Evolutionary conservation across 2,797 vertebrate genomes (phyloP), one percentile per base, ranked within the genome.

Genomic region (Anguilla pacifica): DNA sequence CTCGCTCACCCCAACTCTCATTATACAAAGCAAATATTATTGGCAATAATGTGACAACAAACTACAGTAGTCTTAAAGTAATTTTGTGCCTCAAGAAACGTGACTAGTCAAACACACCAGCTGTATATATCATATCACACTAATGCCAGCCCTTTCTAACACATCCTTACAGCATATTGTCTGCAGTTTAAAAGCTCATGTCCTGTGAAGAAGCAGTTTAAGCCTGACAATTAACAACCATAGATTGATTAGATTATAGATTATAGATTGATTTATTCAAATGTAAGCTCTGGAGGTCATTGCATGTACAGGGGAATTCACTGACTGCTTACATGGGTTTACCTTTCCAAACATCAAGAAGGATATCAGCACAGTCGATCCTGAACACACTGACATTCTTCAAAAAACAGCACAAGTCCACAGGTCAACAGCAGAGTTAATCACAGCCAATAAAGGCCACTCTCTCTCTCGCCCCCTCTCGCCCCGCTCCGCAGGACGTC

Each of bases 391-490:
- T 55, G 53, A 61, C 43, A 28, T 9, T 57, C n/a, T 28, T 43
- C 49, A 35, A 77, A 74, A 87, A 87, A 87, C 84, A 49, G n/a
- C 87, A 67, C 74, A 13, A 46, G 70, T 87, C 82, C 49, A 87
- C 82, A 43, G 87, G 83, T 87, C 87, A 31, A 84, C 57, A 87
- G 35, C 28, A 51, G 17, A 87, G 87, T 87, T 87, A 87, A 87
- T 87, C 72, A 87, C 55, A 87, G 22, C 83, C 83, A 86, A 74
- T 53, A 84, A 84, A 82, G 87, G 46, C 43, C 77, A n/a, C 81
- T 86, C 83, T 88, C 43, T 67, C 31, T 87, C 61, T 35, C 70
- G 86, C 83, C 35, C 86, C 85, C 35, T 72, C 6, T 55, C 51
- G 51, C 74, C 88, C 87, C 43, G 11, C 82, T 85, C 74, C 83